Base-by-base conservation (phyloP, 2,113 vertebrate species). In the Salvelinus namaycush region DNA sequence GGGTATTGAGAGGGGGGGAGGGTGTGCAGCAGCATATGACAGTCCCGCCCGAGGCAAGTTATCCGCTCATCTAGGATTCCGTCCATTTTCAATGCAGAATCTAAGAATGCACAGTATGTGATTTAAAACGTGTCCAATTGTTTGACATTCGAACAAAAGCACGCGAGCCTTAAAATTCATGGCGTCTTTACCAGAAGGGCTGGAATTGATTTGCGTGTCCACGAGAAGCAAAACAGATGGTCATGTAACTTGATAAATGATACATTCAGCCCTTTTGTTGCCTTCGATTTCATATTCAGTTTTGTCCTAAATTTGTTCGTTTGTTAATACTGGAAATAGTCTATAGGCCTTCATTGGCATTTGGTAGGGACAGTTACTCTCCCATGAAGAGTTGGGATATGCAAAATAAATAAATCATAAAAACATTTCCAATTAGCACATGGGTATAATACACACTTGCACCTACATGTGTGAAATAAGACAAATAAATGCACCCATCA, bases 231-330 rank as follows among this genome's bases (percentile, higher is more conserved):
- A 69, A 84, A 73, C 88, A 90, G 87, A 91, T 91, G 89, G 86
- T 26, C 29, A 8, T 79, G 86, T 87, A 91, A 91, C 90, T 80
- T 87, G 89, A 92, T 91, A 88, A 88, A 92, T 87, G 88, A 87
- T 82, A 73, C 72, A 79, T 76, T 80, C 77, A 79, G 78, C 84
- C 82, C 74, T 76, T 83, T 81, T 54, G 51, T 49, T 81, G 77
- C 82, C 78, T 82, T 87, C 82, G 64, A 79, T 80, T 76, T 73
- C 79, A 80, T 73, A 44, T 80, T 70, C 44, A 20, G 26, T 75
- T 81, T 62, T 4, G 51, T 54, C 51, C 51, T 26, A 22, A 26
- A 64, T 64, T 79, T 49, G 75, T 64, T 71, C 5, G 71, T 74
- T 70, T 68, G 71, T 67, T 79, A 65, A 78, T 12, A 60, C 72